Evolutionary conservation across 2,888 invertebrate genomes (phyloP).

Genomic region (Plebejus melissa): DNA sequence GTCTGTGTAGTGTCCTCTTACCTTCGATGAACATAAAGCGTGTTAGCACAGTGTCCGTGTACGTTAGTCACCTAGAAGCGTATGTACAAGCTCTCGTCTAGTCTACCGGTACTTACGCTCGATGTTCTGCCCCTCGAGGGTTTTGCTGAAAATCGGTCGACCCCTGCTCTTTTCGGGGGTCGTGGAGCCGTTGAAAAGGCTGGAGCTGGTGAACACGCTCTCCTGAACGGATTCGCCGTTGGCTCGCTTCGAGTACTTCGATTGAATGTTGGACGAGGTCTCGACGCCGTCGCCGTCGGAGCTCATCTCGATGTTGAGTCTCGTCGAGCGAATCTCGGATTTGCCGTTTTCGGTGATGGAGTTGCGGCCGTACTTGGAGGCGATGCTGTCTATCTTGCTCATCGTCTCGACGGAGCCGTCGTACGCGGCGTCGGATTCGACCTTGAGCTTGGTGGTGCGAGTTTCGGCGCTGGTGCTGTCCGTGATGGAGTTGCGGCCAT

Average conservation of each 20-base stretch:
- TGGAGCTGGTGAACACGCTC: conserved; percentile 56
- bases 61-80: conserved; percentile 67
- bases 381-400: conserved; percentile 40
- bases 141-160: conserved; percentile 85
- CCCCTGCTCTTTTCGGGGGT: conserved; percentile 66
- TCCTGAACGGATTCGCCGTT: conserved; percentile 55
- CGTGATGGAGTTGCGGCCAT: conserved; percentile 48
- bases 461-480: conserved; percentile 53
- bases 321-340: conserved; percentile 51
- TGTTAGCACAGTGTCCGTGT: conserved; percentile 66
- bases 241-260: conserved; percentile 39
- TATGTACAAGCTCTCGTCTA: conserved; percentile 74
- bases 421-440: conserved; percentile 48
- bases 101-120: conserved; percentile 85
- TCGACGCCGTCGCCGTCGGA: conserved; percentile 51
- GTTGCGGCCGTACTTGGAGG: conserved; percentile 52
- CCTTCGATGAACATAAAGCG: conserved; percentile 47
- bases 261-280: conserved; percentile 39
- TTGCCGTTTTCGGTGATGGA: conserved; percentile 51
- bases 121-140: conserved; percentile 86
- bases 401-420: conserved; percentile 43
- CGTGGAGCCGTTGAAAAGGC: conserved; percentile 59
- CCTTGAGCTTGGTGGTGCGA: conserved; percentile 47
- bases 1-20: conserved; percentile 27
- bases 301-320: conserved; percentile 48